Evolutionary conservation across 1,140 invertebrate species (phyloP).

Genomic region (Zaprionus camerounensis): DNA sequence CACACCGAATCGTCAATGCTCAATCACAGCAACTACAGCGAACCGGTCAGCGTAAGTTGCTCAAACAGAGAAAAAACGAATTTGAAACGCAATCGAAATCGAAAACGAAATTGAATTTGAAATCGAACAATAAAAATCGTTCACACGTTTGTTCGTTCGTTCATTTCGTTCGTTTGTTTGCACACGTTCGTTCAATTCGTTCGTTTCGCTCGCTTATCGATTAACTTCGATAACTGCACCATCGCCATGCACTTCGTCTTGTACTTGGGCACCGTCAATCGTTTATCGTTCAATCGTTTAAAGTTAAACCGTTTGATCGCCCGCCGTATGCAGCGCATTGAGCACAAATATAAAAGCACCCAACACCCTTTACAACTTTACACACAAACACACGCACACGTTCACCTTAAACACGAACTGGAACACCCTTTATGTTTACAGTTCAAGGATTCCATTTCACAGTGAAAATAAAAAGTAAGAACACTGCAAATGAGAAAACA

Average conservation of each 20-base stretch:
- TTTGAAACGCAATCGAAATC: constrained; percentile 18
- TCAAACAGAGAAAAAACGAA: not conserved
- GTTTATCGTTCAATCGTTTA: constrained; percentile 37
- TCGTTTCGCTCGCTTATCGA: constrained; percentile 47
- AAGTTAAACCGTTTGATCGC: constrained; percentile 34
- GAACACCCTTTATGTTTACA: constrained; percentile 47
- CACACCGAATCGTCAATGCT: constrained; percentile 75
- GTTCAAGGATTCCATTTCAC: constrained; percentile 15
- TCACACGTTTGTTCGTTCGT: constrained; percentile 23
- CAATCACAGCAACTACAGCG: constrained; percentile 77
- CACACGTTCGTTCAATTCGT: constrained; percentile 42
- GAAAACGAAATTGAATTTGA: constrained; percentile 21
- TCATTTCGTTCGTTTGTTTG: constrained; percentile 37
- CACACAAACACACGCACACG: constrained; percentile 5
- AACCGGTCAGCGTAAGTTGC: constrained; percentile 79
- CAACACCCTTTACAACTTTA: not conserved
- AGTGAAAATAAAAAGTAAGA: constrained; percentile 1
- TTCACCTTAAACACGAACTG: constrained; percentile 11
- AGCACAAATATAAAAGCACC: constrained; percentile 40
- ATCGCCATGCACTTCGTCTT: constrained; percentile 50
- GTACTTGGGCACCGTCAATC: constrained; percentile 37
- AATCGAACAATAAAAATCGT: constrained; percentile 9
- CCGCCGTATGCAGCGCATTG: constrained; percentile 25
- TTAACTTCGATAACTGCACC: constrained; percentile 42
- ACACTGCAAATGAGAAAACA: constrained; percentile 32